phyloP scores from a whole-genome alignment of 2,797 vertebrate species.

The Sebastes itinus region DNA sequence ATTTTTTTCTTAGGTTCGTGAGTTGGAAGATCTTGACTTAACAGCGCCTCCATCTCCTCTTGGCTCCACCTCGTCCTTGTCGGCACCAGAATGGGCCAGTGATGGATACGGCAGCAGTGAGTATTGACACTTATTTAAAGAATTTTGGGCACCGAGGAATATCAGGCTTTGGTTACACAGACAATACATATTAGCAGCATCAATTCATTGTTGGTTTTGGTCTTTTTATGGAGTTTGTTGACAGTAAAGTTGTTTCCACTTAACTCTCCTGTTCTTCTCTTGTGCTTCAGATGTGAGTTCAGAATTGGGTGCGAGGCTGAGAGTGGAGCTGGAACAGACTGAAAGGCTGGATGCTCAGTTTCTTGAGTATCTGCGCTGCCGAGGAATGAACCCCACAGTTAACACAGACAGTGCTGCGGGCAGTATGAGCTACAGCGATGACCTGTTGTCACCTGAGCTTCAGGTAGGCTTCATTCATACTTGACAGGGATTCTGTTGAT shows the following conservation, averaged over 20 bases:
- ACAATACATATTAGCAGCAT: background rate
- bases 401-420: slow-evolving; percentile 79
- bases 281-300: slow-evolving; percentile 82
- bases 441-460: slow-evolving; percentile 86
- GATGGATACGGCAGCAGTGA: slow-evolving; percentile 88
- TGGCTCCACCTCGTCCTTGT: slow-evolving; percentile 80
- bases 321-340: slow-evolving; percentile 75
- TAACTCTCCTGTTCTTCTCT: background rate
- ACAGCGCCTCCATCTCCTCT: slow-evolving; percentile 81
- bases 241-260: background rate
- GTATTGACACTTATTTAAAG: slow-evolving; percentile 56
- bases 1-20: slow-evolving; percentile 69
- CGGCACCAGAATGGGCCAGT: slow-evolving; percentile 79
- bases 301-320: slow-evolving; percentile 81
- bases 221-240: background rate
- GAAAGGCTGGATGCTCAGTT: slow-evolving; percentile 81
- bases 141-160: background rate
- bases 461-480: slow-evolving; percentile 80
- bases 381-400: slow-evolving; percentile 77
- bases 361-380: slow-evolving; percentile 76
- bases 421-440: slow-evolving; percentile 80
- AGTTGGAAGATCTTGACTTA: slow-evolving; percentile 82
- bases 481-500: background rate
- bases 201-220: background rate
- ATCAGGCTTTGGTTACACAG: background rate